A percentile compares a stretch with the other conserved stretches of the same genome.
These are phyloP conservation scores for Acrocyrtus sp. DNA, from an alignment of 2,888 invertebrate genomes.

Conservation along the genomic window DNA sequence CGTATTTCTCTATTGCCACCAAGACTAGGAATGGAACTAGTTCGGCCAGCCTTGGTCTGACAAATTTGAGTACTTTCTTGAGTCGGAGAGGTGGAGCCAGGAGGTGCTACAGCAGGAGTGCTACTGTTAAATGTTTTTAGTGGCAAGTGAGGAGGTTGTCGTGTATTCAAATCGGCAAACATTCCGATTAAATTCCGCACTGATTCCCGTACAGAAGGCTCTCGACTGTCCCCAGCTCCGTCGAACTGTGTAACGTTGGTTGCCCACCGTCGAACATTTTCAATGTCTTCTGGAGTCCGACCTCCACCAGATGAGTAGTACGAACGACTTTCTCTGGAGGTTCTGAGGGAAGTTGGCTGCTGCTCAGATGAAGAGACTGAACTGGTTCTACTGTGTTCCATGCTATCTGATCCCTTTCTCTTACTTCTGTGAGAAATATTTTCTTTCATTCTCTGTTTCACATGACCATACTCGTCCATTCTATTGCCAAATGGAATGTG, in stretches of 20 bases:
- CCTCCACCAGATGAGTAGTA: constrained; percentile 17
- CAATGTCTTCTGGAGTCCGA: constrained; percentile 25
- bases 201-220: constrained; percentile 41
- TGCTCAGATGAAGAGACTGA: constrained; percentile 29
- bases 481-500: constrained; percentile 30
- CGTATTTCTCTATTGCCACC: constrained; percentile 56
- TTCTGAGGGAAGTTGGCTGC: constrained; percentile 12
- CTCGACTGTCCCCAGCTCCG: constrained; percentile 16
- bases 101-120: neutral
- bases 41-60: constrained; percentile 50
- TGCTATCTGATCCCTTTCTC: constrained; percentile 41
- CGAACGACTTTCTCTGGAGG: constrained; percentile 17
- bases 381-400: constrained; percentile 35
- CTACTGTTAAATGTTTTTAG: constrained; percentile 29
- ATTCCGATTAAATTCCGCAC: constrained; percentile 43
- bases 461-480: constrained; percentile 11
- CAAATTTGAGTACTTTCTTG: constrained; percentile 7
- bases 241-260: constrained; percentile 23
- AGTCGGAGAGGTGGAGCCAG: constrained; percentile 4
- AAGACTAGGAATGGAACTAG: constrained; percentile 48
- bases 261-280: constrained; percentile 40
- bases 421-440: constrained; percentile 27
- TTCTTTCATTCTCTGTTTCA: constrained; percentile 32
- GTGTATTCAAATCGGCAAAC: constrained; percentile 41
- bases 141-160: constrained; percentile 26